phyloP scores from a whole-genome alignment of 37 sponge, comb jelly and placozoan genomes.

The Cladorhizidae sp. region DNA sequence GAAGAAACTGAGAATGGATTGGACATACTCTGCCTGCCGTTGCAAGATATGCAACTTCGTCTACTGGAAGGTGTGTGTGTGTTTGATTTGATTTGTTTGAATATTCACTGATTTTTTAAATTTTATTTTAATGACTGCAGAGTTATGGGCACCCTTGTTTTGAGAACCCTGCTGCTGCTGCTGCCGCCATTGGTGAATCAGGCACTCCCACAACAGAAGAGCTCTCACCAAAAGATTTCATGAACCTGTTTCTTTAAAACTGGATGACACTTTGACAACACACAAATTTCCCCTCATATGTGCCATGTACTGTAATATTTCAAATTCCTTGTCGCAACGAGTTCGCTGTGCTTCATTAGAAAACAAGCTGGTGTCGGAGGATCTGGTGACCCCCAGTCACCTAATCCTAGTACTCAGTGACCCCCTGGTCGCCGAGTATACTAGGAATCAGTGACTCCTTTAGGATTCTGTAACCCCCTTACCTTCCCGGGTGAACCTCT shows the following conservation, averaged over 20 bases:
- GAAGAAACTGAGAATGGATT: neutral
- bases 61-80: conserved; percentile 32
- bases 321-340: too few relatives aligned
- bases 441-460: too few relatives aligned
- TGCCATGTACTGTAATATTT: too few relatives aligned
- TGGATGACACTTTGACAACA: too few relatives aligned
- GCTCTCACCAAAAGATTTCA: conserved; percentile 25
- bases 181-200: neutral
- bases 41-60: conserved; percentile 35
- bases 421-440: too few relatives aligned
- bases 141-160: conserved; percentile 38
- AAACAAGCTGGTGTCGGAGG: too few relatives aligned
- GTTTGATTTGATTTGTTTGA: neutral
- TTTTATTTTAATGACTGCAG: neutral
- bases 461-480: too few relatives aligned
- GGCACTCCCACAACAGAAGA: neutral
- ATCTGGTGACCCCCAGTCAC: too few relatives aligned
- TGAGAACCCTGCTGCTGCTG: neutral
- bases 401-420: too few relatives aligned
- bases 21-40: neutral
- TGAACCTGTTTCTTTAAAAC: neutral
- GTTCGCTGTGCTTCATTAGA: too few relatives aligned
- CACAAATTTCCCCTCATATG: too few relatives aligned
- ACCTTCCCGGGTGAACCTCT: too few relatives aligned
- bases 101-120: neutral